Evolutionary conservation across 1,140 invertebrate genomes (phyloP), one percentile per base, ranked within the genome.

Genomic region (Trachymyrmex cornetzi): DNA sequence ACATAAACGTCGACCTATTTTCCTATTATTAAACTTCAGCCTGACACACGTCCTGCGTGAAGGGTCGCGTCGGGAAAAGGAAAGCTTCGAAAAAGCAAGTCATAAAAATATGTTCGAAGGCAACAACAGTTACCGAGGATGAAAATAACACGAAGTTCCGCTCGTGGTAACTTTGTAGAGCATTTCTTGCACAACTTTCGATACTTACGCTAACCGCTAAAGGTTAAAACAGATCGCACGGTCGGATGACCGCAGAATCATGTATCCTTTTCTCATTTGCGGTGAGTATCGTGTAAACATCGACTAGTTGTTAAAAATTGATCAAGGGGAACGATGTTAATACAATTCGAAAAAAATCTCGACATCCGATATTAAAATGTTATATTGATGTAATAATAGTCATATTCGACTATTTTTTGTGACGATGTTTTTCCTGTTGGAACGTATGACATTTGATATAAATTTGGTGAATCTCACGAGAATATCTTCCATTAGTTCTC

Each of bases 1-100:
- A 82, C 67, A 72, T 82, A 74, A 82, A 74, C 34, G 79, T 22
- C 44, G 80, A 74, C 55, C 80, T 74, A 74, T 82, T 82, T 82
- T 74, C 80, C 30, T 82, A 82, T 74, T 74, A 74, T 82, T 74
- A 82, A 74, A 82, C 24, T 12, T 74, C 22, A 38, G 22, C 34
- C 24, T 24, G 67, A 82, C 67, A 82, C 24, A 22, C 24, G 55
- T 48, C 53, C 53, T 6, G 27, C 77, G 64, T 19, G 22, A 22
- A 55, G 7, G 2, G 24, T 30, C 30, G 14, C 27, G 27, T 16
- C 48, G 22, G 50, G 59, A 11, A 48, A 27, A 34, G 1, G 11
- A 38, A n/a, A 12, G 7, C 11, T 14, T 16, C 4, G 19, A 9
- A 2, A 24, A n/a, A 16, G 9, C 30, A 19, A 24, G 14, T 61